A percentile compares a stretch with the other conserved stretches of the same genome.
Evolutionary conservation across 2,888 invertebrate species (phyloP).

Genomic region (Onthophagus sagittarius): DNA sequence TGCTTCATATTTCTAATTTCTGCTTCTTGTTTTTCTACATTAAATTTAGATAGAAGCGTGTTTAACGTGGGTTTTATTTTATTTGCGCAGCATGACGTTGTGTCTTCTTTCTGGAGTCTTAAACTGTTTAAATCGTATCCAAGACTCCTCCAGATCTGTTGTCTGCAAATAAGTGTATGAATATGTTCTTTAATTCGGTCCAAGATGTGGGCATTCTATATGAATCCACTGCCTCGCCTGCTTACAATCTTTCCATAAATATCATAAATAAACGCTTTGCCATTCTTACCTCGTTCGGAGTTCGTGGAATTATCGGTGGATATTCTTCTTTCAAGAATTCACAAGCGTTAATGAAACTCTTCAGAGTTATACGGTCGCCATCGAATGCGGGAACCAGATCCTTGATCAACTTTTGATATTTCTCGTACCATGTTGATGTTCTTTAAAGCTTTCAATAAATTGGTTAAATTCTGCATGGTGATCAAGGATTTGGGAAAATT

Average conservation of each 20-base stretch:
- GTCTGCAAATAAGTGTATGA: background rate
- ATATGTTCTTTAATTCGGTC: slow-evolving; percentile 4
- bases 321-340: slow-evolving; percentile 4
- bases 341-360: slow-evolving; percentile 3
- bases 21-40: slow-evolving; percentile 3
- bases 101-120: background rate
- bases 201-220: background rate
- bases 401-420: background rate
- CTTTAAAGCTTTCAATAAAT: background rate
- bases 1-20: background rate
- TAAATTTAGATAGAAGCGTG: slow-evolving; percentile 6
- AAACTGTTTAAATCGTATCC: background rate
- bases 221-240: background rate
- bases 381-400: background rate
- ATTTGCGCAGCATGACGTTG: slow-evolving; percentile 4
- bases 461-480: background rate
- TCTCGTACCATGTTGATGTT: background rate
- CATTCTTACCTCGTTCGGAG: background rate
- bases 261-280: background rate
- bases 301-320: background rate
- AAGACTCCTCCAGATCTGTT: slow-evolving; percentile 2
- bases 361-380: background rate
- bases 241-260: slow-evolving; percentile 7
- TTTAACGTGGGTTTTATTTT: slow-evolving; percentile 1
- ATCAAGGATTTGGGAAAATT: background rate